A percentile compares a stretch with the other conserved stretches of the same genome.
Evolutionary conservation across 2,113 vertebrate genomes (phyloP).

Genomic region (Empidonax traillii): DNA sequence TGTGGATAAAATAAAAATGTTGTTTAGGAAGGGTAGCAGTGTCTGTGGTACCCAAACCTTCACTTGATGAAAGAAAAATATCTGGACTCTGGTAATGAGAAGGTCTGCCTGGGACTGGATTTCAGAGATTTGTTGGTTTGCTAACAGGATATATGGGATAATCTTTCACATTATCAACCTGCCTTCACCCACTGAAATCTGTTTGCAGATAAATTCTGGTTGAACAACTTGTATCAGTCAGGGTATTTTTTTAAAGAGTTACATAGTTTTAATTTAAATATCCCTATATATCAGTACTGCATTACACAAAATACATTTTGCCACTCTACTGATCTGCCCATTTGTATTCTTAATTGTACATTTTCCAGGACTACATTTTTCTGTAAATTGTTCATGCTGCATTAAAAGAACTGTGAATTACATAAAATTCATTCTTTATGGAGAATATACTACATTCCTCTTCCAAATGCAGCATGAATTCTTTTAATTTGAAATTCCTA

Average conservation of each 20-base stretch:
- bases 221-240: background rate
- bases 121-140: background rate
- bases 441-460: background rate
- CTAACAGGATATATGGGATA: background rate
- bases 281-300: background rate
- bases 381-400: background rate
- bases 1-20: background rate
- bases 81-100: background rate
- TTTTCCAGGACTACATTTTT: background rate
- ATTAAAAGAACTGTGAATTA: conserved; percentile 11
- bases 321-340: background rate
- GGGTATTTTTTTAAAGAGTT: background rate
- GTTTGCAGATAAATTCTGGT: background rate
- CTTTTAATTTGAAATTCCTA: background rate
- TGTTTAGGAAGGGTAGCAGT: background rate
- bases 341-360: conserved; percentile 10
- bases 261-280: background rate
- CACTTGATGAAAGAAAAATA: background rate
- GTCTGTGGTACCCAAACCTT: background rate
- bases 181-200: background rate
- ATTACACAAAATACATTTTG: background rate
- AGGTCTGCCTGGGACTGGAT: background rate
- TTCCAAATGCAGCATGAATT: background rate
- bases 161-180: background rate
- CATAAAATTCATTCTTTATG: background rate